phyloP scores from a whole-genome alignment of 2,113 vertebrate species.

The Heterocephalus glaber region DNA sequence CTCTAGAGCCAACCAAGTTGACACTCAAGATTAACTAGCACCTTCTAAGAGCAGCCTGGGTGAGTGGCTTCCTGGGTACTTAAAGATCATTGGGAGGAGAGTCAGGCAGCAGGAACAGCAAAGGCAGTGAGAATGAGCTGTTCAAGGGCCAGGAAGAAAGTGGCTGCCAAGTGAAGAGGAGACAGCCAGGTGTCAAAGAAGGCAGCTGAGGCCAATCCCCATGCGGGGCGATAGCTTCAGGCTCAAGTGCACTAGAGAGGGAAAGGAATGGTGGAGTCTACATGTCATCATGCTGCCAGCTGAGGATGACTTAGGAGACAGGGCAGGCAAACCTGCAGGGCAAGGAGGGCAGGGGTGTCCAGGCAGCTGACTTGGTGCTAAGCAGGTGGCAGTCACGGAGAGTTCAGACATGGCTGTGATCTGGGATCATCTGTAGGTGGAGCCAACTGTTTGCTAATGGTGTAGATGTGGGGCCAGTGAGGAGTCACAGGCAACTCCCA shows the following conservation, averaged over 20 bases:
- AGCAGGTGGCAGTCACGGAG: not conserved
- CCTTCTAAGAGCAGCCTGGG: not conserved
- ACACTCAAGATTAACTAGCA: not conserved
- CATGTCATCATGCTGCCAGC: not conserved
- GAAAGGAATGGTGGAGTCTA: not conserved
- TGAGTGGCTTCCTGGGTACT: not conserved
- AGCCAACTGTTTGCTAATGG: not conserved
- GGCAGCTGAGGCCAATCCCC: not conserved
- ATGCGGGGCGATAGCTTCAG: fast-evolving
- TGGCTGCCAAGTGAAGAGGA: not conserved
- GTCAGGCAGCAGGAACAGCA: not conserved
- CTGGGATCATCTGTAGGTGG: not conserved
- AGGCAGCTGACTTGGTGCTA: not conserved
- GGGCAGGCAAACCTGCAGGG: not conserved
- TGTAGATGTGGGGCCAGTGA: not conserved
- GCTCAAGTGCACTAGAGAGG: not conserved
- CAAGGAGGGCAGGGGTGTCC: not conserved
- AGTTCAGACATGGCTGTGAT: not conserved
- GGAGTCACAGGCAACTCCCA: not conserved
- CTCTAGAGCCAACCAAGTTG: not conserved
- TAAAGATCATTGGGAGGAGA: not conserved
- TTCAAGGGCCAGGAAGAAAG: not conserved
- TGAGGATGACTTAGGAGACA: not conserved
- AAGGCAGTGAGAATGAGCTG: not conserved
- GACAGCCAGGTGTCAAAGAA: not conserved